phyloP scores from a whole-genome alignment of 1,140 invertebrate genomes.

The Sycophaga agraensis region DNA sequence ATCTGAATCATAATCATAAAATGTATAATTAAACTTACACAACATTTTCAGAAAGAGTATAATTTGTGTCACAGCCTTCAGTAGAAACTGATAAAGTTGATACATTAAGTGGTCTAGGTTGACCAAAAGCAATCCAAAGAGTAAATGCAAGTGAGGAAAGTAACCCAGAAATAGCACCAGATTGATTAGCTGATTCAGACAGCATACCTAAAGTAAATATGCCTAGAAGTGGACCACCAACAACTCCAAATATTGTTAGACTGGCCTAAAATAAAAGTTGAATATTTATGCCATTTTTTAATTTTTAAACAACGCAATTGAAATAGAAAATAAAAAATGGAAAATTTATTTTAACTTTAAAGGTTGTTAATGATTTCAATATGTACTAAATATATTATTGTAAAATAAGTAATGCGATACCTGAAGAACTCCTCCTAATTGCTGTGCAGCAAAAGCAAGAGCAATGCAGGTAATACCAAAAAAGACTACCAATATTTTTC shows the following conservation, averaged over 20 bases:
- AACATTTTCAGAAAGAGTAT: too few relatives aligned
- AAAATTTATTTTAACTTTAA: too few relatives aligned
- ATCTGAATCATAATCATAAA: too few relatives aligned
- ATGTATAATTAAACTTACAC: too few relatives aligned
- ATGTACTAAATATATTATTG: too few relatives aligned
- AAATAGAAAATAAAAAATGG: too few relatives aligned
- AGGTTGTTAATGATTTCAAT: too few relatives aligned
- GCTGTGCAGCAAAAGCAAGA: constrained; percentile 73
- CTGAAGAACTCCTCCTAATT: constrained; percentile 69
- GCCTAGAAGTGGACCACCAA: constrained; percentile 77
- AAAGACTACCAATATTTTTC: constrained; percentile 66
- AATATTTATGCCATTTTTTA: neutral
- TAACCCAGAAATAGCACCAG: constrained; percentile 70
- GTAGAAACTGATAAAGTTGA: constrained; percentile 30
- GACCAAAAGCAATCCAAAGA: constrained; percentile 85
- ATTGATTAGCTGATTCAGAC: constrained; percentile 64
- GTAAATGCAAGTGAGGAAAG: constrained; percentile 68
- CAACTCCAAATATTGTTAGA: constrained; percentile 76
- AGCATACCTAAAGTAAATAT: constrained; percentile 82
- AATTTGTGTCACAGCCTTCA: constrained; percentile 30
- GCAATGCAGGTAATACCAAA: constrained; percentile 72
- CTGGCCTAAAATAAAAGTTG: constrained; percentile 60
- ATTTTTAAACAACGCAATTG: too few relatives aligned
- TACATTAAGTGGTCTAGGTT: constrained; percentile 64
- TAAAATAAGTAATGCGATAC: constrained; percentile 21